Evolutionary conservation across 2,888 invertebrate species (phyloP), one percentile per base, ranked within the genome.

Genomic region (Drosophila leonis): DNA sequence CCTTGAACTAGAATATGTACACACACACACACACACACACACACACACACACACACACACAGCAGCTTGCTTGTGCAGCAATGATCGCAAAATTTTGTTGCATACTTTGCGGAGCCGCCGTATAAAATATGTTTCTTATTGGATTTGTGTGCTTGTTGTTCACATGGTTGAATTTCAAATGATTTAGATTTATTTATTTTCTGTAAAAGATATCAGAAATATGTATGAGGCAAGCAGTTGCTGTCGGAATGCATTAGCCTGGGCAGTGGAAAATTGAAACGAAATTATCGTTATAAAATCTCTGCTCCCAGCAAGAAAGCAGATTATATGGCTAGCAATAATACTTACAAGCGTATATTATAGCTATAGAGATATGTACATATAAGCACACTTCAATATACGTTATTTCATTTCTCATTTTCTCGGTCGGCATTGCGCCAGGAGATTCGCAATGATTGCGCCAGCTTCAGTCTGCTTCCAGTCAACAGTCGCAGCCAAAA

Each of bases 401-500:
- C 65, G 27, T 62, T 62, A 65, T 59, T 74, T 44, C 54, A 63
- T 57, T 81, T 63, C 48, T 49, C 18, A 18, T 29, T 48, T 48
- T 55, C 44, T 44, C 24, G 54, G 56, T 42, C 35, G 63, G 44
- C 66, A 46, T n/a, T 18, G 57, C 41, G 49, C 9, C 61, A 20
- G 10, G 44, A 54, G 51, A 63, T 49, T 57, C 61, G 35, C 29
- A 54, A n/a, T 65, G 37, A 31, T 39, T 33, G 64, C 52, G 13
- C 61, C 44, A 13, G 24, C 24, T n/a, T n/a, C n/a, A n/a, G 42
- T 72, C 42, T 41, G 27, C n/a, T 33, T 13, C 10, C 41, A 59
- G 54, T 46, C 46, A 51, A 18, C 56, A 42, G 68, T 48, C 69
- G 41, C 46, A 67, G 41, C 46, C 33, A 81, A 77, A 82, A 79